phyloP scores from a whole-genome alignment of 2,888 invertebrate species.

The Thyatira batis region DNA sequence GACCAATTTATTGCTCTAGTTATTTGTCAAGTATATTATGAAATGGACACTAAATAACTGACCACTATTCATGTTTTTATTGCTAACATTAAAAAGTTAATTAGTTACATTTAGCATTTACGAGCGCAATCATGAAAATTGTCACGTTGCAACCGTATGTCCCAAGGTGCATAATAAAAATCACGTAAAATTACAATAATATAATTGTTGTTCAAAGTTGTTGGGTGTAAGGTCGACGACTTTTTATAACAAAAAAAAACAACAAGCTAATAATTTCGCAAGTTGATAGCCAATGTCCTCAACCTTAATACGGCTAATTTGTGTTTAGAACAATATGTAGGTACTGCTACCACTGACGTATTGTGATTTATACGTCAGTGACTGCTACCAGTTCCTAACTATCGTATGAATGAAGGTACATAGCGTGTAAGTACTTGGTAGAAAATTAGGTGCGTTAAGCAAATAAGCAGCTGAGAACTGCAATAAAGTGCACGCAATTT shows the following conservation, averaged over 20 bases:
- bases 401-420: slow-evolving; percentile 20
- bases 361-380: no score
- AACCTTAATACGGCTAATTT: slow-evolving; percentile 53
- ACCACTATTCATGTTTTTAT: no score
- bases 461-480: slow-evolving; percentile 28
- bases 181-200: slow-evolving; percentile 41
- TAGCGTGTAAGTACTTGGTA: slow-evolving; percentile 10
- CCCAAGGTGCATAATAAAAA: slow-evolving; percentile 41
- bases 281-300: slow-evolving; percentile 46
- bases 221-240: slow-evolving; percentile 42
- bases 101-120: no score
- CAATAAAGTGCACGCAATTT: slow-evolving; percentile 26
- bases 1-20: slow-evolving; percentile 1
- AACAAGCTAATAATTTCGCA: slow-evolving; percentile 32
- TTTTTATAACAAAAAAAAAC: slow-evolving; percentile 44
- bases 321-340: slow-evolving; percentile 17
- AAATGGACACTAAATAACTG: no score
- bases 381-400: slow-evolving; percentile 20
- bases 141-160: slow-evolving; percentile 13
- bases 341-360: no score
- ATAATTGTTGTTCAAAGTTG: slow-evolving; percentile 48
- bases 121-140: not conserved
- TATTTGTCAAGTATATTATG: not conserved
- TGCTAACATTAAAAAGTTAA: no score
- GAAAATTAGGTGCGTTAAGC: slow-evolving; percentile 41